phyloP scores from a whole-genome alignment of 2,113 vertebrate species.

The Hemibagrus wyckioides region DNA sequence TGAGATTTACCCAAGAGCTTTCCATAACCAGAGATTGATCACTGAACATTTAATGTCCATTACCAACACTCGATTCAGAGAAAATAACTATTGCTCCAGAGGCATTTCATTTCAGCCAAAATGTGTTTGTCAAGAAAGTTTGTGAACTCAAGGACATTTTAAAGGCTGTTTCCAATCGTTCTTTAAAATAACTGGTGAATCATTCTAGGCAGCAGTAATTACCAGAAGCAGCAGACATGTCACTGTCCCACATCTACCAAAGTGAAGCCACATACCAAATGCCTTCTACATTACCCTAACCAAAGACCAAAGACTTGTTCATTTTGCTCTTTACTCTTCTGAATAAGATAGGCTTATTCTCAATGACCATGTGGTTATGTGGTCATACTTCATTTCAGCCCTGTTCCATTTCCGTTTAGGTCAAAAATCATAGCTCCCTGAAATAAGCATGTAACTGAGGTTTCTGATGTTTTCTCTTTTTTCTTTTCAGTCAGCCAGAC shows the following conservation, averaged over 20 bases:
- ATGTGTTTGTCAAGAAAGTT: not conserved
- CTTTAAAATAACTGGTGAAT: constrained; percentile 13
- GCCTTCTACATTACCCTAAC: not conserved
- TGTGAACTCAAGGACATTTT: constrained; percentile 2
- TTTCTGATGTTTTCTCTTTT: not conserved
- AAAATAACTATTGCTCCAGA: not conserved
- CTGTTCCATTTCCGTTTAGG: constrained; percentile 3
- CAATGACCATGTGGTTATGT: constrained; percentile 8
- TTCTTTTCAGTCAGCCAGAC: not conserved
- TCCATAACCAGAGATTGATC: not conserved
- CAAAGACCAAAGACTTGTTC: not conserved
- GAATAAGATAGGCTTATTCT: not conserved
- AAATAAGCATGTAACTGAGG: not conserved
- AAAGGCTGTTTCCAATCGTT: not conserved
- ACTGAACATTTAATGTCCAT: not conserved
- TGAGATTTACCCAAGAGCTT: not conserved
- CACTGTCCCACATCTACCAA: constrained; percentile 4
- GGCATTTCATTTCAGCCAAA: not conserved
- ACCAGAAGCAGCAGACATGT: not conserved
- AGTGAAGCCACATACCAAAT: not conserved
- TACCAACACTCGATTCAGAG: not conserved
- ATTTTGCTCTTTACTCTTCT: not conserved
- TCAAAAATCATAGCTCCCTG: constrained; percentile 12
- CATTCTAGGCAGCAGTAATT: constrained; percentile 6
- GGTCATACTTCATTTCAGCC: not conserved